Evolutionary conservation across 2,797 vertebrate species (phyloP), one percentile per base, ranked within the genome.

Genomic region (Periparus ater): DNA sequence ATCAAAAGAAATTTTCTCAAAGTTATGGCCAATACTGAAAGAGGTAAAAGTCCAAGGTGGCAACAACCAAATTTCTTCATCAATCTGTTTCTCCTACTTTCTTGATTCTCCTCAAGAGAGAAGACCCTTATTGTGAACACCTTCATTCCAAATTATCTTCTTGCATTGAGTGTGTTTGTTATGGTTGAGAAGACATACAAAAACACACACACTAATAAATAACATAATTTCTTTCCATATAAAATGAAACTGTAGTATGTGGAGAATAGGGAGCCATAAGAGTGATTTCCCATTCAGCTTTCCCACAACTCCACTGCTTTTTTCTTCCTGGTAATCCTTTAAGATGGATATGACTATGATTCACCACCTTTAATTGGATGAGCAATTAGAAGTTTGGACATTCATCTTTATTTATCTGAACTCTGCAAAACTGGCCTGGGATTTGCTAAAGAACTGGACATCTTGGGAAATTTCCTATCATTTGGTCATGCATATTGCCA

Each of bases 361-460:
- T 72, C 29, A 73, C 15, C 10, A 3, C 32, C 34, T 62, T 63
- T 94, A 94, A 89, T 38, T 89, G 65, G 50, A 83, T 62, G 57
- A 92, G 14, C n/a, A 91, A 68, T 89, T 86, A 88, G 70, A 88
- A 95, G 6, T 78, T 89, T 72, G 32, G 21, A 13, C 20, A 88
- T 88, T 89, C 60, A 63, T 88, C 65, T 88, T 80, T 78, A 70
- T 88, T 92, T 93, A 86, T 90, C 73, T 75, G 55, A 92, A 80
- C 30, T 71, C 57, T 79, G 38, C 58, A 83, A 94, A 89, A 73
- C 16, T 36, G 34, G 21, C 11, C 20, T 67, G 63, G 60, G 88
- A 92, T 86, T 92, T 92, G 20, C 20, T 57, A 62, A 36, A 76
- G 50, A 94, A 26, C 15, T 67, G 34, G 6, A 27, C 58, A 36